Evolutionary conservation across 2,888 invertebrate species (phyloP), one percentile per base, ranked within the genome.

Genomic region (Eupithecia abbreviata): DNA sequence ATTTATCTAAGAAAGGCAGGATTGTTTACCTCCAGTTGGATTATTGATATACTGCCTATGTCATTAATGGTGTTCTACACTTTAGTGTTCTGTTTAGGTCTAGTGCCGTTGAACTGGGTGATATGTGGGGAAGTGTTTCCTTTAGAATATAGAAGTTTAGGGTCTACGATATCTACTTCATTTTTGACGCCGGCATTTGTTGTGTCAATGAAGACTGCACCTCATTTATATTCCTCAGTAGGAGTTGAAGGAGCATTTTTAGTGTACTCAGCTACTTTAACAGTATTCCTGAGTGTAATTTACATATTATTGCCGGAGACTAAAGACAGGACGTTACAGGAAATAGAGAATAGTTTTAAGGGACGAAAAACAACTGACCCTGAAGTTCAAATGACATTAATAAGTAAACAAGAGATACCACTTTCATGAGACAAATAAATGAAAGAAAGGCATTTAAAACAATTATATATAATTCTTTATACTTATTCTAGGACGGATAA

Each of bases 41-140:
- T 94, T 12, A 81, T 91, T 72, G 90, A 94, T 15, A 82, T 87
- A 58, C 82, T 93, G 12, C 94, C 94, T 13, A 92, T 94, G 91
- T 78, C 85, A 51, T 88, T 95, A 74, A 94, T 95, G 93, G 81
- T 93, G 42, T 70, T 92, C 4, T 95, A 95, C 66, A 93, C 91
- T 45, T 81, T 94, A 78, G 92, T 92, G 0, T 94, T 94, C 80
- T 94, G 93, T 84, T 87, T 94, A 84, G 94, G 94, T 49, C 85
- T 94, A 83, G 93, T 93, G 4, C 91, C 94, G 18, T 84, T 95
- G 45, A 94, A 93, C 77, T 95, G 94, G 94, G 94, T 94, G 30
- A 93, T 95, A 80, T 94, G 94, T 83, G 95, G 95, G 0, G 95
- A 95, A 87, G 92, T 95, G 3, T 95, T 95, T 82, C 95, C 94